A percentile compares a stretch with the other conserved stretches of the same genome.
These are phyloP conservation scores for Oscheius sp. DNA, from an alignment of 2,888 invertebrate genomes.

Conservation along the genomic window DNA sequence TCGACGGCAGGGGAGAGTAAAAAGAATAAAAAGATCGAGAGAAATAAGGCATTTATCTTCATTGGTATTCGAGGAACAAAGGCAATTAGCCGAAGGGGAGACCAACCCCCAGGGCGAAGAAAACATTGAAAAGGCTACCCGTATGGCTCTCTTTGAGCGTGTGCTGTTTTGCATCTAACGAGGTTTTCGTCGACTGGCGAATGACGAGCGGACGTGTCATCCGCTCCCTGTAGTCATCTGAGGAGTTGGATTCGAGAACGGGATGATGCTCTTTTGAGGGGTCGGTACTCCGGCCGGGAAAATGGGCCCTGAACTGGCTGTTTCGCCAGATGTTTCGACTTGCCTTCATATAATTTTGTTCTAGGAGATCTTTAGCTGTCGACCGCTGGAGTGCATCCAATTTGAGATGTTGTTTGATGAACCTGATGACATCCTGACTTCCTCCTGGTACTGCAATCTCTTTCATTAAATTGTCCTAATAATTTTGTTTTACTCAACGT, in stretches of 20 bases:
- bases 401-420: conserved; percentile 24
- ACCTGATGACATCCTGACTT: conserved; percentile 12
- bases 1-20: too few species aligned
- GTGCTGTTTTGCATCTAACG: conserved; percentile 31
- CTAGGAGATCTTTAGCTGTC: conserved; percentile 14
- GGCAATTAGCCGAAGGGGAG: not conserved
- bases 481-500: not conserved
- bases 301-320: conserved; percentile 15
- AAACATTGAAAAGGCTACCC: conserved; percentile 16
- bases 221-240: conserved; percentile 3
- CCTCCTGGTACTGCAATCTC: conserved; percentile 26
- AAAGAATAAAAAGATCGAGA: not conserved
- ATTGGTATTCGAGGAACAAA: not conserved
- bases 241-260: conserved; percentile 7
- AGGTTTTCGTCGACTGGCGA: conserved; percentile 33
- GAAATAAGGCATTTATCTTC: not conserved
- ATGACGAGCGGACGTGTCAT: conserved; percentile 9
- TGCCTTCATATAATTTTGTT: not conserved
- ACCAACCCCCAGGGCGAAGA: not conserved
- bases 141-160: conserved; percentile 8
- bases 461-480: not conserved
- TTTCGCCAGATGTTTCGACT: too few species aligned
- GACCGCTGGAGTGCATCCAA: conserved; percentile 25
- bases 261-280: conserved; percentile 13
- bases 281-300: conserved; percentile 13